Conservation (phyloP, 1,140 invertebrate species). For the Drosophila suzukii region DNA sequence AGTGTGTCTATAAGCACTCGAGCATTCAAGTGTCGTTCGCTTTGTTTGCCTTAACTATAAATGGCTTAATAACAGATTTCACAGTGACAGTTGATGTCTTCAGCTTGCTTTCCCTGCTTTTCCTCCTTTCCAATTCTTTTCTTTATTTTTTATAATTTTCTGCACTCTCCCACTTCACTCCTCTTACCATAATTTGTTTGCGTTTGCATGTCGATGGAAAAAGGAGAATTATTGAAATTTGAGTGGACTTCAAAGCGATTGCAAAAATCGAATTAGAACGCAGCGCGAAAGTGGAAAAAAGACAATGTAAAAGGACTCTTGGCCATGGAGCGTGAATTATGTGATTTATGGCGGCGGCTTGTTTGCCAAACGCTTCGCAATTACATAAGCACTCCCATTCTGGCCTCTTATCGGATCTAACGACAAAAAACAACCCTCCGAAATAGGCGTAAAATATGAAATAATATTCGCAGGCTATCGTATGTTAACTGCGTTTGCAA, state of each 20-base stretch:
- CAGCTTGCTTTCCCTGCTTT: slow-evolving; percentile 1
- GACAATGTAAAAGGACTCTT: slow-evolving; percentile 59
- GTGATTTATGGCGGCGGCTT: slow-evolving; percentile 75
- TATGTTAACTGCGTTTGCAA: slow-evolving; percentile 72
- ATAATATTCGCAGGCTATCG: slow-evolving; percentile 38
- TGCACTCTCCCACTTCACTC: slow-evolving; percentile 11
- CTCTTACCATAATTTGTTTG: slow-evolving; percentile 67
- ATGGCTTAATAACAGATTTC: slow-evolving; percentile 70
- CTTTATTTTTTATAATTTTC: not conserved
- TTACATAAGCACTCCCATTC: slow-evolving; percentile 64
- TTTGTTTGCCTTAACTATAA: slow-evolving; percentile 63
- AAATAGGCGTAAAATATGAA: slow-evolving; percentile 56
- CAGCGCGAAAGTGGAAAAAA: slow-evolving; percentile 32
- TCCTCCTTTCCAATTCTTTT: not conserved
- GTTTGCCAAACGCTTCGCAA: slow-evolving; percentile 76
- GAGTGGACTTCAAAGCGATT: slow-evolving; percentile 78
- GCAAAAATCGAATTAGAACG: slow-evolving; percentile 73
- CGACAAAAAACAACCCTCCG: slow-evolving; percentile 21
- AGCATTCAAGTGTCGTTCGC: slow-evolving; percentile 63
- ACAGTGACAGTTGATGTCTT: slow-evolving; percentile 66
- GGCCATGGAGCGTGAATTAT: slow-evolving; percentile 74
- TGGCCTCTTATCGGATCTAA: slow-evolving; percentile 9
- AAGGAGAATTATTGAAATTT: slow-evolving; percentile 77
- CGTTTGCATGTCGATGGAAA: slow-evolving; percentile 60
- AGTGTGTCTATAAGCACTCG: slow-evolving; percentile 76